These are phyloP conservation scores for Sisyra terminalis DNA, from an alignment of 2,888 invertebrate species.

Conservation along the genomic window DNA sequence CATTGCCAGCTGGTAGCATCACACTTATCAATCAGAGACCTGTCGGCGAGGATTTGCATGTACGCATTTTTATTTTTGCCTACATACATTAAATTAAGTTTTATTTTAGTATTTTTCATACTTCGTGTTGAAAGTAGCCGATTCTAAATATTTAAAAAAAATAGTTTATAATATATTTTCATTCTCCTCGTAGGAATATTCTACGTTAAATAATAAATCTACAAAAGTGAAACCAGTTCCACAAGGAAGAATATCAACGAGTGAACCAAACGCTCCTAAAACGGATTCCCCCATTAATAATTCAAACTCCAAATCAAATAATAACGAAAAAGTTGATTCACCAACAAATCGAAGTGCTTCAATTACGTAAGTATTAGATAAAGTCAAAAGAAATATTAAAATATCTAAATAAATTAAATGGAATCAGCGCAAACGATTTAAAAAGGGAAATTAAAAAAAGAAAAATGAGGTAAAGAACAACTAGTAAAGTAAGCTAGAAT, in stretches of 20 bases:
- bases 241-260: conserved; percentile 24
- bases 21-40: conserved; percentile 90
- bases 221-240: conserved; percentile 28
- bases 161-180: neutral
- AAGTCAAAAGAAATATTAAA: too few relatives aligned
- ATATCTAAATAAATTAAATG: too few relatives aligned
- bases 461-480: neutral
- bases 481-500: neutral
- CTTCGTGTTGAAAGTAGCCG: neutral
- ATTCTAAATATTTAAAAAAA: neutral
- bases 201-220: conserved; percentile 34
- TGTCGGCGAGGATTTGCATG: conserved; percentile 89
- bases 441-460: neutral
- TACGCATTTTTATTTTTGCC: conserved; percentile 29
- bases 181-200: conserved; percentile 39
- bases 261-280: conserved; percentile 26
- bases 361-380: conserved; percentile 37
- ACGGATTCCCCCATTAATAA: conserved; percentile 18
- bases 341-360: conserved; percentile 38
- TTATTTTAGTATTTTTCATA: neutral
- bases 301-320: conserved; percentile 16
- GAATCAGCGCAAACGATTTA: neutral
- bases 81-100: neutral
- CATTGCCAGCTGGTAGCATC: conserved; percentile 80
- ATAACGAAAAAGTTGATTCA: conserved; percentile 23